phyloP scores from a whole-genome alignment of 1,140 invertebrate species.

The Orchesella cincta region DNA sequence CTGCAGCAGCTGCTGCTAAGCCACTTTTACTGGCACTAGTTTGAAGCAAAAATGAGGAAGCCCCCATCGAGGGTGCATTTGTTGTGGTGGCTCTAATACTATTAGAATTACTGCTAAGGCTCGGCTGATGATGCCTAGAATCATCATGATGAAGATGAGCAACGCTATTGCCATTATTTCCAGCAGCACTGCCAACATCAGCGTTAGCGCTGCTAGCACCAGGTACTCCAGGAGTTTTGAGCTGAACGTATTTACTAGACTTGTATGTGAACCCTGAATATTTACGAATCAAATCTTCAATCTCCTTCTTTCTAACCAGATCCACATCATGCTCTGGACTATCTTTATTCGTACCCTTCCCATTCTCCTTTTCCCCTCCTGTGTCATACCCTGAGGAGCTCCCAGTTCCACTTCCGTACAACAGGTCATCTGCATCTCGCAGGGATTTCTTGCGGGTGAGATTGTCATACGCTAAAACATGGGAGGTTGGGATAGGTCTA shows the following conservation, averaged over 20 bases:
- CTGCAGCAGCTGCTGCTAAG: not conserved
- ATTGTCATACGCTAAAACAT: conserved; percentile 49
- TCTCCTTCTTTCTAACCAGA: conserved; percentile 47
- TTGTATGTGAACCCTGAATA: conserved; percentile 49
- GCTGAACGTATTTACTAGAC: conserved; percentile 46
- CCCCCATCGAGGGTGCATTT: not conserved
- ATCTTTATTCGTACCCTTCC: not conserved
- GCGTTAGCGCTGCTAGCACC: not conserved
- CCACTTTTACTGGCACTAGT: not conserved
- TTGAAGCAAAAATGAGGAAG: not conserved
- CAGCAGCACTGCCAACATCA: not conserved
- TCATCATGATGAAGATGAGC: not conserved
- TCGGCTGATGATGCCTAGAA: not conserved
- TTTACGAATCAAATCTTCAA: conserved; percentile 50
- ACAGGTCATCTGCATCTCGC: conserved; percentile 42
- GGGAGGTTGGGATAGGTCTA: conserved; percentile 32
- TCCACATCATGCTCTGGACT: conserved; percentile 41
- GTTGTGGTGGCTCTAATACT: not conserved
- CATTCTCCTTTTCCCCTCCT: conserved; percentile 10
- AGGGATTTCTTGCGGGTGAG: conserved; percentile 38
- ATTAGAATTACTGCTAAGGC: not conserved
- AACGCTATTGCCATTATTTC: not conserved
- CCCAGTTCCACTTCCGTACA: not conserved
- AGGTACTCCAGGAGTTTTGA: conserved; percentile 30
- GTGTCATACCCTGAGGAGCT: not conserved